Evolutionary conservation across 92 coral and sea anemone genomes (phyloP), one percentile per base, ranked within the genome.

Genomic region (Virgularia gustaviana): DNA sequence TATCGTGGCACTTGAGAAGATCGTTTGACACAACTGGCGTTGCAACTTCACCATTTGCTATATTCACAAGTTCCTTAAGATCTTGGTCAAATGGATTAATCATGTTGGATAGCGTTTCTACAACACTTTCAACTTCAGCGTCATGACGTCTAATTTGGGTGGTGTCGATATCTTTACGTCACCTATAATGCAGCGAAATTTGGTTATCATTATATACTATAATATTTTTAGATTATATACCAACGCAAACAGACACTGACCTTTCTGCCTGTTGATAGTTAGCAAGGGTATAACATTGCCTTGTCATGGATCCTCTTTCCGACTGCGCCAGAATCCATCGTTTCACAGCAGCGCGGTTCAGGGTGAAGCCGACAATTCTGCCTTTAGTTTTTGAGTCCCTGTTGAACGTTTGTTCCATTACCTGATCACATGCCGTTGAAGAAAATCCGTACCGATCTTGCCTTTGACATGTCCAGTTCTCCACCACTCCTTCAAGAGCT

Each of bases 121-220:
- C 57, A 41, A 65, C 72, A 44, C 72, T 65, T 65, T 65, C 72
- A 44, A 65, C 72, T 13, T 65, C 56, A 44, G 72, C 47, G 31
- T 65, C 31, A 39, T 65, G 72, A 65, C 72, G 57, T 37, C 19
- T 64, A 64, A 64, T 38, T 64, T 64, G 72, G 28, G 72, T 64
- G 3, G 72, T 41, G 57, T 65, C 72, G 57, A 65, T 38, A 30
- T 39, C 72, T 65, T 65, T 65, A 65, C 72, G 72, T 65, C 55
- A 65, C 37, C 72, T 65, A 42, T 28, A 65, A 42, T 30, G 36
- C 6, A 65, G 72, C 8, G 28, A 65, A 65, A 65, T 9, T 42
- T 23, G 51, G 24, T 65, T 36, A 20, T 20, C 39, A 9, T 30
- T 30, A 63, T 63, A 38, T 11, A n/a, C n/a, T n/a, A n/a, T n/a